These are phyloP conservation scores for Dorcus hopei DNA, from an alignment of 2,888 invertebrate species.

Conservation along the genomic window DNA sequence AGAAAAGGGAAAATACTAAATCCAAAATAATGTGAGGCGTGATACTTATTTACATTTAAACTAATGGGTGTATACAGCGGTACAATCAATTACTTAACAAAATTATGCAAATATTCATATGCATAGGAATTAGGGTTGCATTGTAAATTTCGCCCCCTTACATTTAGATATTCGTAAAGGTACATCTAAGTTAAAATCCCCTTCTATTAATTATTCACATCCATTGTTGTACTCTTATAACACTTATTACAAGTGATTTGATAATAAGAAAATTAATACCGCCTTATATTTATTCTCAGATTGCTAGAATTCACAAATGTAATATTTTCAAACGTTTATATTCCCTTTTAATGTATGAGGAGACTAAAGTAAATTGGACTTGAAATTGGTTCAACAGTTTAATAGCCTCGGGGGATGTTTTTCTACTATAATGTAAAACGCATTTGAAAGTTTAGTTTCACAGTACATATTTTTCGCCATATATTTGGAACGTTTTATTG, in stretches of 20 bases:
- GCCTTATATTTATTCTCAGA: background rate
- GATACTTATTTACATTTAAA: too few relatives aligned
- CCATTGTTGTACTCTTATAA: too few relatives aligned
- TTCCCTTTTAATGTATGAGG: too few relatives aligned
- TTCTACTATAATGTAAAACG: too few relatives aligned
- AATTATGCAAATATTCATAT: slow-evolving; percentile 12
- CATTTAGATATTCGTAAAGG: background rate
- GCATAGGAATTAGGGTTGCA: slow-evolving; percentile 2
- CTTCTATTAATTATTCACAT: background rate
- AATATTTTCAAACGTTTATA: background rate
- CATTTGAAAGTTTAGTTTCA: background rate
- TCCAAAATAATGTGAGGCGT: too few relatives aligned
- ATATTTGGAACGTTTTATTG: background rate
- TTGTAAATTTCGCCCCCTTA: background rate
- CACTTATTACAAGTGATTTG: too few relatives aligned
- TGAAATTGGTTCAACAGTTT: too few relatives aligned
- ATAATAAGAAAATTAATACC: too few relatives aligned
- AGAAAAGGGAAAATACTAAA: too few relatives aligned
- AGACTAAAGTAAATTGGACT: too few relatives aligned
- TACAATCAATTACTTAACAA: slow-evolving; percentile 6
- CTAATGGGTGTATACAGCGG: too few relatives aligned
- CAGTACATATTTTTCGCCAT: background rate
- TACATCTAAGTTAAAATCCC: background rate
- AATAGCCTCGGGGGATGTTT: too few relatives aligned
- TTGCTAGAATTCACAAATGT: background rate